Evolutionary conservation across 1,140 invertebrate species (phyloP).

Genomic region (Papilio glaucus): DNA sequence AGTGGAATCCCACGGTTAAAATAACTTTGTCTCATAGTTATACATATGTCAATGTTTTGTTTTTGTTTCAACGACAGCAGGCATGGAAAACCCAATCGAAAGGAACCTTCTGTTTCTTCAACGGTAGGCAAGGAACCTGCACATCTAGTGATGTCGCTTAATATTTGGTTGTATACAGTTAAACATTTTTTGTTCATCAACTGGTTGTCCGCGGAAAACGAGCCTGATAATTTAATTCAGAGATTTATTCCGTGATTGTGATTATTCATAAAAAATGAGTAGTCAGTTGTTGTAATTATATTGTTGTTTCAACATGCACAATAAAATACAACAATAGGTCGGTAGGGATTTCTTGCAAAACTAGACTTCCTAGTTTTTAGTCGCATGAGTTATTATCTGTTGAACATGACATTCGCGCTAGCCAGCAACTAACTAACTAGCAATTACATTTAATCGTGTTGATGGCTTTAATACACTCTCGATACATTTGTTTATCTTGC

Average conservation of each 20-base stretch:
- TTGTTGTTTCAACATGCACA: no score
- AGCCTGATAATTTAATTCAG: no score
- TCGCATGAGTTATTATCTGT: not conserved
- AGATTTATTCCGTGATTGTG: not conserved
- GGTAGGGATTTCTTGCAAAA: not conserved
- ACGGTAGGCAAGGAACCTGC: not conserved
- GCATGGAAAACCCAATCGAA: not conserved
- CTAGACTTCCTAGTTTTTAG: not conserved
- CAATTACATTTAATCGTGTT: not conserved
- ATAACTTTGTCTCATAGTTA: no score
- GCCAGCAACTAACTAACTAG: not conserved
- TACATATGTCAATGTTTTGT: not conserved
- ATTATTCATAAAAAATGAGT: no score
- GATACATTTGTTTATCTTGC: conserved; percentile 5
- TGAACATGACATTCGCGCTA: not conserved
- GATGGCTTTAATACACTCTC: not conserved
- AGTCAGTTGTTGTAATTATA: no score
- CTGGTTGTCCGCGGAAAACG: no score
- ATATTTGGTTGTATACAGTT: no score
- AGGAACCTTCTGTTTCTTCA: not conserved
- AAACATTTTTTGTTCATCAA: no score
- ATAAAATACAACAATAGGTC: not conserved
- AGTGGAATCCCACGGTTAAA: no score
- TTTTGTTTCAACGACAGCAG: not conserved
- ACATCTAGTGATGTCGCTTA: no score